A percentile compares a stretch with the other conserved stretches of the same genome.
These are phyloP conservation scores for Trachelipus rathkii DNA, from an alignment of 1,140 invertebrate species.

Conservation along the genomic window DNA sequence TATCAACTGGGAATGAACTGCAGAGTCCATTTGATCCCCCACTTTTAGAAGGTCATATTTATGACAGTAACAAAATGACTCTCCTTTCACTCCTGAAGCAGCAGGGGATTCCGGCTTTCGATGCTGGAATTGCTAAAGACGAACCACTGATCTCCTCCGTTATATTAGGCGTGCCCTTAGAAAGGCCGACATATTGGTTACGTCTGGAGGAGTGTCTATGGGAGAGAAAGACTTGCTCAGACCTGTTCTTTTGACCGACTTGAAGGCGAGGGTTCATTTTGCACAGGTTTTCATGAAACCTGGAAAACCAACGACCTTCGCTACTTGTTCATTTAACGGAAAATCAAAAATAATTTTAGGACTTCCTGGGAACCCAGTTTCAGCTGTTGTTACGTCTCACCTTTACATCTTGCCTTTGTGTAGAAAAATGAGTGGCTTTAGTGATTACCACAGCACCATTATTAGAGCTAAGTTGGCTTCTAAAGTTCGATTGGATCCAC, in stretches of 20 bases:
- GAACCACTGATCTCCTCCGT: slow-evolving; percentile 52
- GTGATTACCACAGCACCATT: slow-evolving; percentile 47
- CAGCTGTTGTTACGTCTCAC: slow-evolving; percentile 73
- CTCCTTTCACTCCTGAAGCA: slow-evolving; percentile 65
- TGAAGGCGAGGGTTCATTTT: slow-evolving; percentile 79
- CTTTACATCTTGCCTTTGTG: slow-evolving; percentile 78
- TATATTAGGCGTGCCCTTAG: slow-evolving; percentile 59
- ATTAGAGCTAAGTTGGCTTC: slow-evolving; percentile 56
- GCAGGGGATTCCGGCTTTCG: slow-evolving; percentile 57
- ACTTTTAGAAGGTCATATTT: slow-evolving; percentile 64
- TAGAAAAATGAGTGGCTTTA: slow-evolving; percentile 58
- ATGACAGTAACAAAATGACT: slow-evolving; percentile 84
- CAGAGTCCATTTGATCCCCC: slow-evolving; percentile 57
- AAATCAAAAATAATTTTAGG: slow-evolving; percentile 77
- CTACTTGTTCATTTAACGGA: slow-evolving; percentile 63
- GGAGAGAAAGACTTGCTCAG: slow-evolving; percentile 91
- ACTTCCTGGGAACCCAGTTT: slow-evolving; percentile 94
- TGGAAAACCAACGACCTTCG: slow-evolving; percentile 88
- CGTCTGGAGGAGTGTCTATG: slow-evolving; percentile 94
- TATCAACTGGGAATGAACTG: slow-evolving; percentile 77
- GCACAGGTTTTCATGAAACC: slow-evolving; percentile 52
- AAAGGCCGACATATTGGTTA: slow-evolving; percentile 71
- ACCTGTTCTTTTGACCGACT: slow-evolving; percentile 67
- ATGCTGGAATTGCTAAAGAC: slow-evolving; percentile 68
- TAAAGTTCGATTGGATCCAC: slow-evolving; percentile 63